Base-by-base conservation (phyloP, 92 coral and sea anemone species). In the Meandrina meandrites region DNA sequence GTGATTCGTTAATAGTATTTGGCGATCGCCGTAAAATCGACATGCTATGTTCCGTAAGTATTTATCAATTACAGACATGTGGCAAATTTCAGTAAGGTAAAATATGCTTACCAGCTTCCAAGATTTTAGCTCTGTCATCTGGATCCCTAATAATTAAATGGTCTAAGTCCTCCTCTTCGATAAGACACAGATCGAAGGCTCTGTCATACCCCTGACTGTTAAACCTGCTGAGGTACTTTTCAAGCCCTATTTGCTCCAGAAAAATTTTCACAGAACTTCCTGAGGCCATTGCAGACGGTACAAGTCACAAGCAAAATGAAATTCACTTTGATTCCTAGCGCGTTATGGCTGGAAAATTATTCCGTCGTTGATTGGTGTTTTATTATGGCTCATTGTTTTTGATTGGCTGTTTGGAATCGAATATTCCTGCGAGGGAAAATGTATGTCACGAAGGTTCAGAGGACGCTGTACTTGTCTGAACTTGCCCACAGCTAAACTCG, bases 91-190 rank as follows among this genome's bases (percentile, higher is more conserved):
- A n/a, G 13, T 28, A 8, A 54, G 47, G 22, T 11, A 71, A 68
- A 51, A 27, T 62, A 56, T 35, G 72, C 94, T 91, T 76, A 96
- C 98, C 96, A 35, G 95, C 92, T 68, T 89, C 66, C 14, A 94
- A 81, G 67, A 96, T 92, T 36, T 86, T 69, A 32, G 37, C 47
- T 45, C 90, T 86, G 9, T 94, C 94, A 4, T 66, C 85, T 9
- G 62, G 18, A 4, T 77, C 62, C 11, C 58, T 35, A 5, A 90
- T 79, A 50, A 81, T 82, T 27, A 91, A 27, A 13, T 11, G 10
- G 30, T 91, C 86, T 40, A 96, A 82, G 54, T 96, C 98, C 13
- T 86, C 69, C 1, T 84, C 76, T 1, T 79, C 82, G 0, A 94
- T 2, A 6, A 85, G 32, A 19, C 72, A 75, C n/a, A 95, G 8